Percentiles rank a stretch among this genome's conserved stretches.
Conservation (phyloP, 37 sponge, comb jelly and placozoan genomes). For the Halichondria panicea region DNA sequence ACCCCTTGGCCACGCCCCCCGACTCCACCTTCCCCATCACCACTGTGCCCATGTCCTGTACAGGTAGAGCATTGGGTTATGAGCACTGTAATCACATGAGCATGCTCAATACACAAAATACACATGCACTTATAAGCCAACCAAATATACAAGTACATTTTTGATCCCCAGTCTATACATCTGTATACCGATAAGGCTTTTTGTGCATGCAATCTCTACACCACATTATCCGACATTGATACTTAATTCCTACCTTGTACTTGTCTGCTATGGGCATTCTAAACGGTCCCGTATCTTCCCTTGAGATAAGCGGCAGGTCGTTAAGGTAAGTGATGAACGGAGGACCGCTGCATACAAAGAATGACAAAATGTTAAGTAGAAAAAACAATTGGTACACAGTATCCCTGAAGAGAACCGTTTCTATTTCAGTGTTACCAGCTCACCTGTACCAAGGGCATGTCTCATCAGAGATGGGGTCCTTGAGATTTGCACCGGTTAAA, state of each 20-base stretch:
- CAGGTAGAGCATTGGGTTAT: not conserved
- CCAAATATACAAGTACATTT: constrained; percentile 1
- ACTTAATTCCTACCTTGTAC: constrained; percentile 67
- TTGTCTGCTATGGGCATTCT: constrained; percentile 94
- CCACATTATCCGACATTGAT: not conserved
- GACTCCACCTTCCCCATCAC: constrained; percentile 96
- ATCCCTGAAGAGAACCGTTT: too few relatives aligned
- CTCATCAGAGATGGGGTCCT: constrained; percentile 39
- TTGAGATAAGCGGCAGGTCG: constrained; percentile 64
- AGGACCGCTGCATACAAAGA: constrained; percentile 74
- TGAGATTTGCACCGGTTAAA: constrained; percentile 85
- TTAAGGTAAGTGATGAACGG: constrained; percentile 93
- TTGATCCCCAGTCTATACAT: not conserved
- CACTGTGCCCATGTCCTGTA: constrained; percentile 96
- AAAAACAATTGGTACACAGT: not conserved
- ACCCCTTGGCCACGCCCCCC: constrained; percentile 74
- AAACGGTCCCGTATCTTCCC: constrained; percentile 77
- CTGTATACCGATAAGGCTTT: too few relatives aligned
- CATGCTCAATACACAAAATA: too few relatives aligned
- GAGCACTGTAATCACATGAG: too few relatives aligned
- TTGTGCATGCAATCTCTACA: not conserved
- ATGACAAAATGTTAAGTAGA: not conserved
- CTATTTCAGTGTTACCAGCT: too few relatives aligned
- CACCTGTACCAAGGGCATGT: constrained; percentile 89
- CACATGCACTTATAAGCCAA: too few relatives aligned